Evolutionary conservation across 1,140 invertebrate species (phyloP), one percentile per base, ranked within the genome.

Genomic region (Drosophila guanche): DNA sequence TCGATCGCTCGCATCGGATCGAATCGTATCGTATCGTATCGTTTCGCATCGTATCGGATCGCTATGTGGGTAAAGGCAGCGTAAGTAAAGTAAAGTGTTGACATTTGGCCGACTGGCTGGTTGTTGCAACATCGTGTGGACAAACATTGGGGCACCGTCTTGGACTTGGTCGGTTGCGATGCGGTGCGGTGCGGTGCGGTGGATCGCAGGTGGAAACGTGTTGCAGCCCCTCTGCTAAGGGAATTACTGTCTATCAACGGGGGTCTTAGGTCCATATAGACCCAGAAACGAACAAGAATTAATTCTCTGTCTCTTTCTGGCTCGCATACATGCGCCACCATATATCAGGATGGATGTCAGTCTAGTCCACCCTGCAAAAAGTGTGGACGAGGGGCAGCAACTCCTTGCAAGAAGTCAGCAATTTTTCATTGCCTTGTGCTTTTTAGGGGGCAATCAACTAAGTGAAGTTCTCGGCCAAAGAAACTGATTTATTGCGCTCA

Each of bases 181-280:
- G 16, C 16, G 16, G 16, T 20, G 16, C 16, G 16, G 5, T 27
- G 25, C 25, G 29, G 3, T 33, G 29, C 29, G 29, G 29, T 8
- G 29, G 29, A 22, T n/a, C 14, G 25, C 23, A 41, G 33, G 29
- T 62, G 14, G 29, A 22, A 40, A 37, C 22, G n/a, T n/a, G 8
- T 6, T 3, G 16, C 37, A 62, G 40, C 8, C 23, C 25, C 40
- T 37, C 37, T 40, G 56, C 27, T 22, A 47, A 59, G 51, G 55
- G 71, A 54, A 76, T 88, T 83, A 79, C 55, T 89, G 83, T 83
- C 83, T 48, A 46, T 88, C 79, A 88, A 76, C 47, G 65, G 67
- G 14, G 71, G 67, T 63, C 75, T 84, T 84, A 84, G 42, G 50
- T 60, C 47, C 53, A 50, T 42, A 37, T n/a, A 48, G 14, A 29